These are phyloP conservation scores for Monoplex corrugatus DNA, from an alignment of 2,888 invertebrate species.

Conservation along the genomic window DNA sequence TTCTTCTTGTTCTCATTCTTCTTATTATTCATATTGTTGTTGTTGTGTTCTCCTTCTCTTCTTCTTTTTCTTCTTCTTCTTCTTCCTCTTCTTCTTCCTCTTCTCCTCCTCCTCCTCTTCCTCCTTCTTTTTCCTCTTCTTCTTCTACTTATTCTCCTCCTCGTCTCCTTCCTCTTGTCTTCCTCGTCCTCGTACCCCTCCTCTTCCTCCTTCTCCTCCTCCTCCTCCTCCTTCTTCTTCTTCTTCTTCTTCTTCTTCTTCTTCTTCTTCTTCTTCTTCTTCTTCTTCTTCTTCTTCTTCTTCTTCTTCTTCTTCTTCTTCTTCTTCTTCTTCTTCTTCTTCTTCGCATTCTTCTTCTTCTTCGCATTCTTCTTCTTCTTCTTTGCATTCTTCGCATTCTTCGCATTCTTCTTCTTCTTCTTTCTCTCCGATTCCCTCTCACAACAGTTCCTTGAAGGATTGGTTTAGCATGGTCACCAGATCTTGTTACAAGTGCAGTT, in stretches of 20 bases:
- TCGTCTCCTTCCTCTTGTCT: not conserved
- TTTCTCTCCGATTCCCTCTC: too few species aligned
- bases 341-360: not conserved
- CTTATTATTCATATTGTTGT: not conserved
- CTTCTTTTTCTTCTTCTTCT: not conserved
- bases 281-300: not conserved
- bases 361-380: not conserved
- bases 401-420: not conserved
- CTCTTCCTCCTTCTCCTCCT: not conserved
- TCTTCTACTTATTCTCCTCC: not conserved
- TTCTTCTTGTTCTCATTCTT: not conserved
- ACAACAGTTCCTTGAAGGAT: too few species aligned
- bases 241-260: not conserved
- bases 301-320: not conserved
- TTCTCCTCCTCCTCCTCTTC: not conserved
- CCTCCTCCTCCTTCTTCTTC: not conserved
- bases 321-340: not conserved
- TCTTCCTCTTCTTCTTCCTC: not conserved
- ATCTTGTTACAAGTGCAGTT: too few species aligned
- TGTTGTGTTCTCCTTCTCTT: too few species aligned
- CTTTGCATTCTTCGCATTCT: not conserved
- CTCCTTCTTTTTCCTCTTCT: not conserved
- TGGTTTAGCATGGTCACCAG: too few species aligned
- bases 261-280: not conserved
- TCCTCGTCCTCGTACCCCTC: not conserved